Base-by-base conservation (phyloP, 2,113 vertebrate species). In the Burhinus oedicnemus region DNA sequence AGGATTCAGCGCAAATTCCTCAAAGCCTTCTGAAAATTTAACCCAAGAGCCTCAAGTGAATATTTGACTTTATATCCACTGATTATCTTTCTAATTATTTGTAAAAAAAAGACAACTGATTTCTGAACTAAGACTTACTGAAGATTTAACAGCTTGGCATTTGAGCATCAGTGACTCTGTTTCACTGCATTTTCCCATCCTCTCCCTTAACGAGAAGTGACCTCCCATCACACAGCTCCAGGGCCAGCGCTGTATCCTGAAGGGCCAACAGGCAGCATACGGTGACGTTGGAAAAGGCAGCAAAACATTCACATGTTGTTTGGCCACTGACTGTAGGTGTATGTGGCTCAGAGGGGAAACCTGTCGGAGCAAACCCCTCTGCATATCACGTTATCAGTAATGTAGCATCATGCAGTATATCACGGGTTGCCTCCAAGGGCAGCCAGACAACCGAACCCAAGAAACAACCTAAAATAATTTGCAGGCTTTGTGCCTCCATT, bases 321-420 rank as follows among this genome's bases (percentile, higher is more conserved):
- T 81, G 87, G 55, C 29, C 22, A 8, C 29, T 19, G 51, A 15
- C 32, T 64, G 45, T 51, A 75, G n/a, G 12, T 58, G 9, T 38
- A 22, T 1, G 1, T 9, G 20, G 64, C 66, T 87, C 52, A 38
- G 66, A 83, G 58, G 36, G 10, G 23, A 83, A 93, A 74, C 27
- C 22, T 32, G 15, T 18, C 12, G 8, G 42, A 82, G 18, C n/a
- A 40, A 75, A 20, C 2, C 18, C 21, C 16, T 71, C 62, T 60
- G 69, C 15, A 1, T 32, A 32, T 55, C 5, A 0, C 2, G 0
- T 40, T 40, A 11, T n/a, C 60, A 52, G 6, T 5, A 29, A 44
- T 29, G 34, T 15, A 65, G n/a, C 17, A 55, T 32, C 52, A 22
- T 7, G n/a, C 49, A 42, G 42, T 14, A 42, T 5, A 2, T n/a